phyloP scores from a whole-genome alignment of 2,888 invertebrate genomes.

The Oligia strigilis region DNA sequence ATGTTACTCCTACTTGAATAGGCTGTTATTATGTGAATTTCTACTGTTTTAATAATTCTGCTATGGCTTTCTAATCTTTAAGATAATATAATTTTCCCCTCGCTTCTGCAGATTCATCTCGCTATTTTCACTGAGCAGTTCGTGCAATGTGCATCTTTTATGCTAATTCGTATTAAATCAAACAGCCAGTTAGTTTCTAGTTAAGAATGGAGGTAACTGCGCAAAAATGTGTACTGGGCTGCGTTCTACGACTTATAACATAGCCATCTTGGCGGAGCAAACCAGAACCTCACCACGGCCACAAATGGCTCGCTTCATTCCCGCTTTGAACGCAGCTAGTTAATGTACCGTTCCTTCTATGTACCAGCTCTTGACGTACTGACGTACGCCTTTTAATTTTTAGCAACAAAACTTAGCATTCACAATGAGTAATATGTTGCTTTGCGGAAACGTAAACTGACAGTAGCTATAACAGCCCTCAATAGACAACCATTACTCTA shows the following conservation, averaged over 20 bases:
- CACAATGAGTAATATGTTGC: conserved; percentile 64
- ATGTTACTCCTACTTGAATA: conserved; percentile 2
- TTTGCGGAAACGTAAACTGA: conserved; percentile 58
- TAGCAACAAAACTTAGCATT: conserved; percentile 60
- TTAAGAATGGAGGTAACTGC: conserved; percentile 54
- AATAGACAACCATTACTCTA: conserved; percentile 16
- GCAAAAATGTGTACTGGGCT: conserved; percentile 51
- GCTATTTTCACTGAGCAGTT: conserved; percentile 14
- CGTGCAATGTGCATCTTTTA: conserved; percentile 25
- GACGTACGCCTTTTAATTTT: conserved; percentile 69
- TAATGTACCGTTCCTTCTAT: conserved; percentile 75
- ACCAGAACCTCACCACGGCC: conserved; percentile 66
- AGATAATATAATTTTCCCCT: conserved; percentile 5
- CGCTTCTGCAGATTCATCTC: conserved; percentile 16
- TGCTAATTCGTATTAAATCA: conserved; percentile 45
- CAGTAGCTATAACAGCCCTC: conserved; percentile 28
- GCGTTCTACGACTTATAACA: conserved; percentile 56
- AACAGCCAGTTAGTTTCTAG: conserved; percentile 57
- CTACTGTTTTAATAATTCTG: conserved; percentile 10
- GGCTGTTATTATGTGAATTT: neutral
- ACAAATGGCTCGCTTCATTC: conserved; percentile 76
- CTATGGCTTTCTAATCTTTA: conserved; percentile 12
- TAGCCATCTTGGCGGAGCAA: conserved; percentile 58
- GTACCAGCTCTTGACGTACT: conserved; percentile 62
- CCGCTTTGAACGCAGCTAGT: conserved; percentile 73